Percentiles rank a stretch among this genome's conserved stretches.
Conservation (phyloP, 2,888 invertebrate species). For the Campoplex nolae region DNA sequence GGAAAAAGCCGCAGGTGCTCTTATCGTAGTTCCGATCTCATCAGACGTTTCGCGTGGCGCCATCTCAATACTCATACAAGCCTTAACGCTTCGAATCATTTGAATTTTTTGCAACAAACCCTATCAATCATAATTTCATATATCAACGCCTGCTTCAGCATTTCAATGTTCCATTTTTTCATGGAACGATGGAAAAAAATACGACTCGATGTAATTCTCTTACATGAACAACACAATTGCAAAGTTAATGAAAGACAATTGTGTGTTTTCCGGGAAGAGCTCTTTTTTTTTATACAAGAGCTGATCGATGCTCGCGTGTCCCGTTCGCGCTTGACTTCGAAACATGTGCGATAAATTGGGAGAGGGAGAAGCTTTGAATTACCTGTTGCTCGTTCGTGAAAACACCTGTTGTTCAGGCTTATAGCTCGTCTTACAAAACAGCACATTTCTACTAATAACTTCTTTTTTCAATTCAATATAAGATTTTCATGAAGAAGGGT, state of each 20-base stretch:
- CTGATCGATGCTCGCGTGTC: conserved; percentile 46
- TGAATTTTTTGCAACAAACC: not conserved
- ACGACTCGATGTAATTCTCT: not conserved
- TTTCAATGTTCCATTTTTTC: not conserved
- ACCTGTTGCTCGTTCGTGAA: conserved; percentile 45
- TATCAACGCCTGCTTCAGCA: not conserved
- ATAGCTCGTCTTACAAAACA: conserved; percentile 23
- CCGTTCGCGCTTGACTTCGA: conserved; percentile 2
- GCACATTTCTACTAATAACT: not conserved
- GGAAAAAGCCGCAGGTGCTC: conserved; percentile 29
- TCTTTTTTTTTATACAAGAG: conserved; percentile 12
- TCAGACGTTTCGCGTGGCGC: conserved; percentile 47
- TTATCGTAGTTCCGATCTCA: conserved; percentile 37
- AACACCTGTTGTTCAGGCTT: conserved; percentile 55
- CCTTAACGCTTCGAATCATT: conserved; percentile 34
- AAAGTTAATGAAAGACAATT: conserved; percentile 29
- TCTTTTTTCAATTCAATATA: not conserved
- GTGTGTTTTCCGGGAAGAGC: conserved; percentile 39
- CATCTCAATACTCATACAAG: not conserved
- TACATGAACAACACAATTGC: not conserved
- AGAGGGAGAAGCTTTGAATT: conserved; percentile 38
- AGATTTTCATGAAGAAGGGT: not conserved
- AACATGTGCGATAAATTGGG: not conserved
- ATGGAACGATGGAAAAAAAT: not conserved
- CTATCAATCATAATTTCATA: not conserved